These are phyloP conservation scores for Pyrocoelia pectoralis DNA, from an alignment of 2,888 invertebrate species.

Conservation along the genomic window DNA sequence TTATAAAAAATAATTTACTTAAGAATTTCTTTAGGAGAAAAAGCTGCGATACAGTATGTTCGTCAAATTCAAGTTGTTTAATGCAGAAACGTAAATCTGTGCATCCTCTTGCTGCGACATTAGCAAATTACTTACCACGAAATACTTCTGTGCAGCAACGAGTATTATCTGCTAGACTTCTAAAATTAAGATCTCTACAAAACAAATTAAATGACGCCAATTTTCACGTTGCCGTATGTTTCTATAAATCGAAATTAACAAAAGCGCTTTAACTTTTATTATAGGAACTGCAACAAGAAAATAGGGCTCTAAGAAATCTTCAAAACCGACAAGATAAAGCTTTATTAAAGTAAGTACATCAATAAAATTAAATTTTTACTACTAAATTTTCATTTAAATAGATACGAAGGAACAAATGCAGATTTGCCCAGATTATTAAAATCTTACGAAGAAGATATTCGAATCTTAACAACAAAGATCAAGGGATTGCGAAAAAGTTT, in stretches of 20 bases:
- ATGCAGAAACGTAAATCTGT: conserved; percentile 55
- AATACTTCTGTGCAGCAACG: conserved; percentile 63
- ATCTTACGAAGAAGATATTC: conserved; percentile 80
- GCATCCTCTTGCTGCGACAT: conserved; percentile 53
- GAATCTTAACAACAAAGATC: conserved; percentile 73
- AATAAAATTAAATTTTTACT: background rate
- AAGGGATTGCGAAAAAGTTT: conserved; percentile 71
- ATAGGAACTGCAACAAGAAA: conserved; percentile 75
- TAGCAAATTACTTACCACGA: conserved; percentile 34
- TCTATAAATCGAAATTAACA: conserved; percentile 17
- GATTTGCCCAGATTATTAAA: conserved; percentile 79
- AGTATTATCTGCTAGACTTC: conserved; percentile 78
- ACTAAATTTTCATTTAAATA: conserved; percentile 50
- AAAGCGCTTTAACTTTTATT: conserved; percentile 39
- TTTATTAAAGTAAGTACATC: conserved; percentile 66
- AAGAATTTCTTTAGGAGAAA: conserved; percentile 48
- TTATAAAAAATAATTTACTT: background rate
- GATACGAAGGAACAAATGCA: conserved; percentile 80
- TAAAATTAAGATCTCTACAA: conserved; percentile 78
- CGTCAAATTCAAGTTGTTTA: conserved; percentile 58
- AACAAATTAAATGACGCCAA: conserved; percentile 83
- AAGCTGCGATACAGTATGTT: conserved; percentile 57
- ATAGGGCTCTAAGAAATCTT: conserved; percentile 75
- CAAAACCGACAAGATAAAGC: conserved; percentile 84
- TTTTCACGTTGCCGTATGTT: conserved; percentile 74